Percentiles rank a stretch among this genome's conserved stretches.
Conservation (phyloP, 1,140 invertebrate genomes). For the Thaumetopoea pityocampa region DNA sequence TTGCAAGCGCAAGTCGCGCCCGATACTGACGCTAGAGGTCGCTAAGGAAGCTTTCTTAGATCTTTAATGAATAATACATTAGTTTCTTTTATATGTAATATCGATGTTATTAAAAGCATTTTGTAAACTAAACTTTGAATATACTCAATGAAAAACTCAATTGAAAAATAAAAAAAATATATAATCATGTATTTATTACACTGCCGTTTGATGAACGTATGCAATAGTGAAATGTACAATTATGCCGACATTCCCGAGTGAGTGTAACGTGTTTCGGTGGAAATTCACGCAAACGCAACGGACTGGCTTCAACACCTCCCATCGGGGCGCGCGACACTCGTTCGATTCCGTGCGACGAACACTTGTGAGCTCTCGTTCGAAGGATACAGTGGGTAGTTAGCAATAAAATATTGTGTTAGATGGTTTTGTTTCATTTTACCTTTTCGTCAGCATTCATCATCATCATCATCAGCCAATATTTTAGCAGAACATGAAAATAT, state of each 20-base stretch:
- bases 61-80: too few relatives aligned
- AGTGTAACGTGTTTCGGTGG: slow-evolving; percentile 31
- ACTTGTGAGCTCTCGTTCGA: slow-evolving; percentile 20
- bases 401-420: slow-evolving; percentile 42
- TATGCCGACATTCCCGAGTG: slow-evolving; percentile 41
- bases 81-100: too few relatives aligned
- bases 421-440: slow-evolving; percentile 19
- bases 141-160: too few relatives aligned
- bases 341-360: slow-evolving; percentile 23
- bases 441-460: too few relatives aligned
- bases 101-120: too few relatives aligned
- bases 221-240: slow-evolving; percentile 20
- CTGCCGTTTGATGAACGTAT: slow-evolving; percentile 23
- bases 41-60: too few relatives aligned
- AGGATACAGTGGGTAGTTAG: slow-evolving; percentile 61
- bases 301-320: slow-evolving; percentile 55
- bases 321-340: slow-evolving; percentile 25
- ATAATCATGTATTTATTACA: slow-evolving; percentile 22
- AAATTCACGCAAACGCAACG: slow-evolving; percentile 38
- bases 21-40: too few relatives aligned
- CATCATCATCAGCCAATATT: too few relatives aligned
- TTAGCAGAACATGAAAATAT: too few relatives aligned
- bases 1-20: too few relatives aligned
- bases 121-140: too few relatives aligned
- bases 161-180: too few relatives aligned